Conservation (phyloP, 92 coral and sea anemone genomes). For the Pocillopora meandrina region DNA sequence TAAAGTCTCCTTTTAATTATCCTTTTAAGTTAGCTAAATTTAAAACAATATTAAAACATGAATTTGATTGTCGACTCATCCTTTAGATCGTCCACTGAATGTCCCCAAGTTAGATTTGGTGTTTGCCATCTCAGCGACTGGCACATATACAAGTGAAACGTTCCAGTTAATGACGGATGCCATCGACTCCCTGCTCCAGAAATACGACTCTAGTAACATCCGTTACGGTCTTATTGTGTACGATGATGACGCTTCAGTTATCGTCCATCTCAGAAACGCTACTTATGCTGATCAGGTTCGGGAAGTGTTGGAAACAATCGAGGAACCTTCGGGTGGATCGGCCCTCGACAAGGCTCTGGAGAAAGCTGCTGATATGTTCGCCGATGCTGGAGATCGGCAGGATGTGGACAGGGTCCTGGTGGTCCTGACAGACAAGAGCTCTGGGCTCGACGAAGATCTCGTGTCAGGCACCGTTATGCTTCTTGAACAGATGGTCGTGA, state of each 20-base stretch:
- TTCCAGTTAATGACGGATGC: slow-evolving; percentile 39
- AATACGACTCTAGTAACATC: slow-evolving; percentile 33
- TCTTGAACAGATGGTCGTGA: slow-evolving; percentile 46
- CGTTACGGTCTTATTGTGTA: slow-evolving; percentile 32
- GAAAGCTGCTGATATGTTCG: slow-evolving; percentile 47
- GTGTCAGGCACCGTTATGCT: slow-evolving; percentile 52
- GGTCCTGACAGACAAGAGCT: slow-evolving; percentile 64
- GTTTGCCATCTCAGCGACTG: slow-evolving; percentile 54
- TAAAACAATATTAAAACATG: background rate
- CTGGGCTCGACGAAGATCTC: slow-evolving; percentile 35
- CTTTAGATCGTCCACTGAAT: slow-evolving; percentile 63
- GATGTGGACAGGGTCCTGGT: slow-evolving; percentile 62
- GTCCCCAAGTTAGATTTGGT: slow-evolving; percentile 54
- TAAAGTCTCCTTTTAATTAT: too few species aligned
- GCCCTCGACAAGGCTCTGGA: slow-evolving; percentile 52
- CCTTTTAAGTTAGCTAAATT: too few species aligned
- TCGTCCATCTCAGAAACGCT: slow-evolving; percentile 43
- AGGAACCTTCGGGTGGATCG: slow-evolving; percentile 31
- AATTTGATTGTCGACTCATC: background rate
- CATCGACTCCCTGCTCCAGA: slow-evolving; percentile 26
- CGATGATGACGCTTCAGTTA: background rate
- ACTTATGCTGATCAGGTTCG: slow-evolving; percentile 27
- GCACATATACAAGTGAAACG: slow-evolving; percentile 27
- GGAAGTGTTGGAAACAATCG: slow-evolving; percentile 37
- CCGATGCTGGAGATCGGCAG: slow-evolving; percentile 54